phyloP scores from a whole-genome alignment of 2,888 invertebrate genomes.

The Andrena flavipes region DNA sequence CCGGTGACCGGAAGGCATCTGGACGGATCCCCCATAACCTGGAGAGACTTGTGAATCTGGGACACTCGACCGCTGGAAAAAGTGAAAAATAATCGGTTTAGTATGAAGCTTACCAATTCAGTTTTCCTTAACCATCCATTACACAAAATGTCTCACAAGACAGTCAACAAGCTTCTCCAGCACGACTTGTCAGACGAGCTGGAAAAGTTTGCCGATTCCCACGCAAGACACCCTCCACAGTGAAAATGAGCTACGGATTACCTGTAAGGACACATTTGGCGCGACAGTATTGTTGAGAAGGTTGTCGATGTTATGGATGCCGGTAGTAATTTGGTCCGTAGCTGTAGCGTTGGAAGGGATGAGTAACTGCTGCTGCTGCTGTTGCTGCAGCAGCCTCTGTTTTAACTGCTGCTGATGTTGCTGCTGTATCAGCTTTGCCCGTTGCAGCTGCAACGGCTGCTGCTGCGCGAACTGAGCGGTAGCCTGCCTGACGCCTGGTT shows the following conservation, averaged over 20 bases:
- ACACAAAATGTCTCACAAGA: too few species aligned
- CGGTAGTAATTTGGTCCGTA: slow-evolving; percentile 86
- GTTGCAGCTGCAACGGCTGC: slow-evolving; percentile 84
- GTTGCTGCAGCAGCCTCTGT: slow-evolving; percentile 91
- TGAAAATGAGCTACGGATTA: slow-evolving; percentile 66
- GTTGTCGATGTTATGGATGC: slow-evolving; percentile 91
- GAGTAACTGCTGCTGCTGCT: slow-evolving; percentile 92
- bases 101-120: too few species aligned
- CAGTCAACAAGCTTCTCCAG: too few species aligned
- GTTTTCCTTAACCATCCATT: too few species aligned
- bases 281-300: slow-evolving; percentile 94
- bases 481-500: slow-evolving; percentile 78
- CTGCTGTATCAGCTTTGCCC: slow-evolving; percentile 84
- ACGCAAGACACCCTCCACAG: background rate
- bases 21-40: slow-evolving; percentile 86
- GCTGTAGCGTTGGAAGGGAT: slow-evolving; percentile 92
- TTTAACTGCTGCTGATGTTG: slow-evolving; percentile 86
- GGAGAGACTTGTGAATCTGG: slow-evolving; percentile 88
- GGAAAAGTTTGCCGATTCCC: too few species aligned
- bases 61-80: slow-evolving; percentile 85
- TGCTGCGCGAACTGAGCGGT: slow-evolving; percentile 80
- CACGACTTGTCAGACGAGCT: too few species aligned
- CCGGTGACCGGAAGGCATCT: slow-evolving; percentile 84
- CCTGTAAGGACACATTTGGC: slow-evolving; percentile 94
- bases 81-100: slow-evolving; percentile 1